Evolutionary conservation across 1,140 invertebrate species (phyloP).

Genomic region (Brachionus rubens): DNA sequence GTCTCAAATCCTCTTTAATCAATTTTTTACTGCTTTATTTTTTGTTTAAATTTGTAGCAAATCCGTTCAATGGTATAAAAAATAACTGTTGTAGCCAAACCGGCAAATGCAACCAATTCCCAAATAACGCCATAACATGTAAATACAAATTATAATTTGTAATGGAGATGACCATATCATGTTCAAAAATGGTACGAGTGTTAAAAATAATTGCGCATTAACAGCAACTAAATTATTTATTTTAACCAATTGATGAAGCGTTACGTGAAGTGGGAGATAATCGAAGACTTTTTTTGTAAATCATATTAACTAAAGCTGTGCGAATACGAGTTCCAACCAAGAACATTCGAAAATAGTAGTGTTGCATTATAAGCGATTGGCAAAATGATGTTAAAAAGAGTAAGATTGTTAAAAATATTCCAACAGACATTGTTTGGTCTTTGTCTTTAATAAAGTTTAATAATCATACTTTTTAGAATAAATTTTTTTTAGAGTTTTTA

Average conservation of each 20-base stretch:
- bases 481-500: neutral
- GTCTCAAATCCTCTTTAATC: slow-evolving; percentile 64
- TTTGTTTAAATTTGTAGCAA: slow-evolving; percentile 75
- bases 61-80: slow-evolving; percentile 71
- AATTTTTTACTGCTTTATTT: slow-evolving; percentile 63
- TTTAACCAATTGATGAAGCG: slow-evolving; percentile 64
- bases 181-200: slow-evolving; percentile 73
- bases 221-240: slow-evolving; percentile 66
- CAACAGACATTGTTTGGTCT: slow-evolving; percentile 67
- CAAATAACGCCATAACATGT: slow-evolving; percentile 79
- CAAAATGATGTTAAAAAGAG: slow-evolving; percentile 75
- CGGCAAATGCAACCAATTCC: slow-evolving; percentile 59
- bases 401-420: slow-evolving; percentile 73
- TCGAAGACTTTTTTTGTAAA: slow-evolving; percentile 75
- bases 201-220: slow-evolving; percentile 63
- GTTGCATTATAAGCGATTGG: slow-evolving; percentile 76
- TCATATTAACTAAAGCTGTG: slow-evolving; percentile 83
- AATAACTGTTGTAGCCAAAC: slow-evolving; percentile 60
- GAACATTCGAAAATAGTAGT: slow-evolving; percentile 57
- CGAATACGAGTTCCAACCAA: slow-evolving; percentile 83
- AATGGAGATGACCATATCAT: slow-evolving; percentile 94
- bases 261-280: slow-evolving; percentile 54
- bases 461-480: neutral
- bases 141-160: slow-evolving; percentile 80
- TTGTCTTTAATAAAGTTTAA: slow-evolving; percentile 42